phyloP scores from a whole-genome alignment of 2,888 invertebrate species.

The Drosophila colorata region DNA sequence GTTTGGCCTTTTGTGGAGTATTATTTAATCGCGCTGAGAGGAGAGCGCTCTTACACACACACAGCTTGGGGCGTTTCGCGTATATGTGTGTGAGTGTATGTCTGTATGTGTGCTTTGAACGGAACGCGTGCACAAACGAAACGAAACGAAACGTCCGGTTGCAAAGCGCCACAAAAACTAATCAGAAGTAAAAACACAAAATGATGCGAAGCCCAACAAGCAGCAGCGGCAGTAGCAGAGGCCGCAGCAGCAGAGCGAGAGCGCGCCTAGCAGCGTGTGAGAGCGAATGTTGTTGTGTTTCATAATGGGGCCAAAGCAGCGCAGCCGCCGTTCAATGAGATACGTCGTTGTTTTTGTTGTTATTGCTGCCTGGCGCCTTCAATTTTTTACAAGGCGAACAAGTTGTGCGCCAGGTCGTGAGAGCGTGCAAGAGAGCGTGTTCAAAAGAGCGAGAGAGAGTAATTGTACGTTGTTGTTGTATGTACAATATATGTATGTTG shows the following conservation, averaged over 20 bases:
- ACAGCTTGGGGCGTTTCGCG: conserved; percentile 37
- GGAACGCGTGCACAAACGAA: conserved; percentile 55
- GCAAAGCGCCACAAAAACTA: conserved; percentile 82
- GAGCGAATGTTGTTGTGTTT: conserved; percentile 30
- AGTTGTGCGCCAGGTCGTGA: conserved; percentile 67
- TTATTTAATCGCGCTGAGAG: conserved; percentile 74
- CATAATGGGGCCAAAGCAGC: conserved; percentile 77
- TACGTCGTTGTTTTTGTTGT: conserved; percentile 31
- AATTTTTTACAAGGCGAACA: conserved; percentile 76
- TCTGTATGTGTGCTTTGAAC: conserved; percentile 16
- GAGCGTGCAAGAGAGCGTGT: conserved; percentile 16
- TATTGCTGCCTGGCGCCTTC: conserved; percentile 56
- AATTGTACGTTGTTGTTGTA: conserved; percentile 30
- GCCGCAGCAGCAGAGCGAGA: conserved; percentile 15
- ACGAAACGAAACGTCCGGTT: conserved; percentile 71
- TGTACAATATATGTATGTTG: conserved; percentile 35
- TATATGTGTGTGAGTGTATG: conserved; percentile 29
- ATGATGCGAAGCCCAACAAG: conserved; percentile 40
- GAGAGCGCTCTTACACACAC: conserved; percentile 42
- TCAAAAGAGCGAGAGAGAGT: conserved; percentile 15
- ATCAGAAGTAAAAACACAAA: conserved; percentile 74
- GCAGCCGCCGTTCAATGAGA: conserved; percentile 62
- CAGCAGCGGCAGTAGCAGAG: conserved; percentile 18
- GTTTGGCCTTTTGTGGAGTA: conserved; percentile 77
- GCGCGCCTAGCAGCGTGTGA: background rate